phyloP scores from a whole-genome alignment of 2,113 vertebrate genomes.

The Pseudorectes ferrugineus region DNA sequence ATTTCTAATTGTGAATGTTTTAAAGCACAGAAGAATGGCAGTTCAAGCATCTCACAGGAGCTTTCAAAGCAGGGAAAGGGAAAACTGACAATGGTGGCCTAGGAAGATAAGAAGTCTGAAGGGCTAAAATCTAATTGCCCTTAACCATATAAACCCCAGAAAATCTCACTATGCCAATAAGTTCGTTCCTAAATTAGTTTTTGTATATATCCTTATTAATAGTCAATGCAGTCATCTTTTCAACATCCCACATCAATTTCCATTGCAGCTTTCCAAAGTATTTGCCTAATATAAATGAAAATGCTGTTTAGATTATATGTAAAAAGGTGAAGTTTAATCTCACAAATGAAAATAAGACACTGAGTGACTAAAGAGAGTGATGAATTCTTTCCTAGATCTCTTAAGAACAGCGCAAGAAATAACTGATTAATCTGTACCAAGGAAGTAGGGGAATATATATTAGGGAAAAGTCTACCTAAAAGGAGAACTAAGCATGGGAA shows the following conservation, averaged over 20 bases:
- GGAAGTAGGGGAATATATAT: neutral
- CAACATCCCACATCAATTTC: neutral
- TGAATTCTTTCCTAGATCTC: neutral
- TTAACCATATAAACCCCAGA: neutral
- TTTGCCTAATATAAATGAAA: neutral
- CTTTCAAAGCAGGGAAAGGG: neutral
- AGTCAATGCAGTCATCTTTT: neutral
- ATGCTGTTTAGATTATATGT: neutral
- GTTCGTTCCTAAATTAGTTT: neutral
- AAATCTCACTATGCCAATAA: neutral
- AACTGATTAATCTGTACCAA: neutral
- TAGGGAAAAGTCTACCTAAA: neutral
- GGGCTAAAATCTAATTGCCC: neutral
- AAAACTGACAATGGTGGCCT: neutral
- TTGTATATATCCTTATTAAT: neutral
- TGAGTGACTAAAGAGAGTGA: neutral
- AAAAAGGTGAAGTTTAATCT: neutral
- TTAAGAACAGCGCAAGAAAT: neutral
- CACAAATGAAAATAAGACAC: neutral
- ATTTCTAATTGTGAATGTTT: neutral
- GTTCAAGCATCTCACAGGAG: neutral
- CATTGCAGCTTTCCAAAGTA: neutral
- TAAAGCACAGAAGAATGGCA: neutral
- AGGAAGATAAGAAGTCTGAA: neutral
- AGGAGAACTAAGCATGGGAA: neutral